Base-by-base conservation (phyloP, 2,888 invertebrate species). In the Microctonus aethiopoides region DNA sequence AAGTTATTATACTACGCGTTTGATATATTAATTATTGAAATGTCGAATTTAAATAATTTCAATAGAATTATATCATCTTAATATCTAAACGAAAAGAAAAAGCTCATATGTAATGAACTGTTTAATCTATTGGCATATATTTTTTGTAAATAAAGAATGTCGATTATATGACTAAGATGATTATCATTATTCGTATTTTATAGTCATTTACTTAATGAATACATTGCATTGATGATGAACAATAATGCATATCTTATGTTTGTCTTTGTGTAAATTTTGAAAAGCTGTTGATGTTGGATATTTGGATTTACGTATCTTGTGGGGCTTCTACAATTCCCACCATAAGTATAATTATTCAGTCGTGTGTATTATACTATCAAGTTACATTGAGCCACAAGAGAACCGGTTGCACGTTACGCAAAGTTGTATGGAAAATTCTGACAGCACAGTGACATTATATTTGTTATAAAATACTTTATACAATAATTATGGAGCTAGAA, bases 321-420 rank as follows among this genome's bases (percentile, higher is more conserved):
- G 77, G 79, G 84, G 80, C 83, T 84, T 84, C 84, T 26, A 72
- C 73, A 68, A 65, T 73, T 78, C 75, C 71, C 77, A 68, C 73
- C 68, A 66, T 72, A 51, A 34, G 46, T 9, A n/a, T 1, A 67
- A 68, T 73, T 64, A 72, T 70, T 68, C 76, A 72, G 68, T 75
- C 72, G 70, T 75, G 75, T 74, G 80, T 16, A 46, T 77, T 74
- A 81, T 80, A 77, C 71, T 79, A 78, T 84, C 81, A 75, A 36
- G 70, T 82, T 81, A 80, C 81, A 67, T 57, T 63, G 76, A 74
- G 67, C 77, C 70, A 70, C 65, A 68, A 54, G 52, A 70, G 75
- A 83, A 84, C 84, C 81, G 83, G 84, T 84, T 78, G 57, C 66
- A 70, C 68, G 32, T 51, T 34, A n/a, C n/a, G 51, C 57, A 62